These are phyloP conservation scores for Drosophila koepferae DNA, from an alignment of 2,888 invertebrate species.

Conservation along the genomic window DNA sequence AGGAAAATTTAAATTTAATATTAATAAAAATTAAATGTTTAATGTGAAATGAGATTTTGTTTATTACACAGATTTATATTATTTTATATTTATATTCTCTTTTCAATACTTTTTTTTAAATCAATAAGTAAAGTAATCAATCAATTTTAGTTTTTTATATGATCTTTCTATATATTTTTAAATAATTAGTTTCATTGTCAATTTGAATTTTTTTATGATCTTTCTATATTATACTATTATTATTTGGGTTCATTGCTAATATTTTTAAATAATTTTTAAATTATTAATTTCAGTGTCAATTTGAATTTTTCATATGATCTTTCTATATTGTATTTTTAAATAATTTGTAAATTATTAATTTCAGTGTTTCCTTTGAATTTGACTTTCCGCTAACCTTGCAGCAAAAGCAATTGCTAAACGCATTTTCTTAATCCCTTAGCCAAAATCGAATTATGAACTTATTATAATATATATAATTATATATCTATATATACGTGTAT, in stretches of 20 bases:
- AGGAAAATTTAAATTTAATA: neutral
- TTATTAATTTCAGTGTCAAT: neutral
- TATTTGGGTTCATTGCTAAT: too few relatives aligned
- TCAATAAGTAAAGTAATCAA: neutral
- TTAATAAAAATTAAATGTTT: neutral
- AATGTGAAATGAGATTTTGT: too few relatives aligned
- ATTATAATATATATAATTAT: too few relatives aligned
- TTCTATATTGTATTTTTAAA: too few relatives aligned
- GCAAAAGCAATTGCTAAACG: constrained; percentile 25
- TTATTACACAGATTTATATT: too few relatives aligned
- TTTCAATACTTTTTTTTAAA: neutral
- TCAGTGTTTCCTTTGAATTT: constrained; percentile 8
- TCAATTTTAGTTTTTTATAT: too few relatives aligned
- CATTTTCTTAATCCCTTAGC: constrained; percentile 24
- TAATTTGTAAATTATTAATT: too few relatives aligned
- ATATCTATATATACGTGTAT: neutral
- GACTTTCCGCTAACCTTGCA: constrained; percentile 33
- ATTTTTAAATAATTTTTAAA: neutral
- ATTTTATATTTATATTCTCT: neutral
- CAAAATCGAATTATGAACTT: neutral
- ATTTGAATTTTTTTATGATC: too few relatives aligned
- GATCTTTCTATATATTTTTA: too few relatives aligned
- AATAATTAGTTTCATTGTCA: neutral
- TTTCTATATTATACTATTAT: too few relatives aligned
- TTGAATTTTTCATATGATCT: too few relatives aligned